Conservation (phyloP, 2,797 vertebrate genomes). For the Thamnophis elegans region DNA sequence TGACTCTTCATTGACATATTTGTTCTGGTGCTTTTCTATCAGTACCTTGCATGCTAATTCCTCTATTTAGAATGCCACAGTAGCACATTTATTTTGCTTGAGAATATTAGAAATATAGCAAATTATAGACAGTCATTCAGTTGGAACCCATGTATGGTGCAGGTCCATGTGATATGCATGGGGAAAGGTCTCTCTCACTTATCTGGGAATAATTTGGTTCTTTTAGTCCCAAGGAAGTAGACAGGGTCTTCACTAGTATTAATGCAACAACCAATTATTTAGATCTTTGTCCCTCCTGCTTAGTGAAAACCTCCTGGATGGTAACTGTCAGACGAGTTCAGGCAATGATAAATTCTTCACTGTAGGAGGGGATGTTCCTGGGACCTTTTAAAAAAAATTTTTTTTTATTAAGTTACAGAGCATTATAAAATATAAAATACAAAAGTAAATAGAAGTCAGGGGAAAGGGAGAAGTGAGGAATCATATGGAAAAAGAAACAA, state of each 20-base stretch:
- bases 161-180: not conserved
- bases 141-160: not conserved
- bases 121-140: not conserved
- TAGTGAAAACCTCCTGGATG: not conserved
- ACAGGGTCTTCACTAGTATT: not conserved
- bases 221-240: not conserved
- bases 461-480: too few species aligned
- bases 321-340: not conserved
- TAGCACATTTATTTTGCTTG: not conserved
- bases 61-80: not conserved
- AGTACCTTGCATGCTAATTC: not conserved
- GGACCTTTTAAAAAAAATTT: not conserved
- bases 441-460: too few species aligned
- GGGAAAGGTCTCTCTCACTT: not conserved
- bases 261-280: not conserved
- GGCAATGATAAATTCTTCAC: not conserved
- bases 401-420: too few species aligned
- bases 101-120: not conserved
- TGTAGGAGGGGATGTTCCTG: not conserved
- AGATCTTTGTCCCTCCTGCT: not conserved
- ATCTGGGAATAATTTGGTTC: not conserved
- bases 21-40: not conserved
- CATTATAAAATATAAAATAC: too few species aligned
- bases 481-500: too few species aligned
- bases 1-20: not conserved